These are phyloP conservation scores for Castor canadensis DNA, from an alignment of 2,113 vertebrate species.

Conservation along the genomic window DNA sequence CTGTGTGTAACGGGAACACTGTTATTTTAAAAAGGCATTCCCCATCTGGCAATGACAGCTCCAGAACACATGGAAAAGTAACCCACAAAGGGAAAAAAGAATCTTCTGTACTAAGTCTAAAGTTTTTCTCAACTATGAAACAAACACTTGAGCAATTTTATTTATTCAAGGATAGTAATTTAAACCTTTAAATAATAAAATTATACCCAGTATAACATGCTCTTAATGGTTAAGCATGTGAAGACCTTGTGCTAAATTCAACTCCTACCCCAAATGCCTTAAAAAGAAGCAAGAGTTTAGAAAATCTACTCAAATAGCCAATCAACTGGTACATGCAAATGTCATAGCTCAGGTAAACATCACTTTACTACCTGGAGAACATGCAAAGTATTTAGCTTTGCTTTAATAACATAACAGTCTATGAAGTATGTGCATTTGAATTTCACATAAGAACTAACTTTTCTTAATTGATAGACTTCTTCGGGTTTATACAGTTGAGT, in stretches of 20 bases:
- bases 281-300: neutral
- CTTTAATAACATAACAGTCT: conserved; percentile 15
- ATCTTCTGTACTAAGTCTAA: neutral
- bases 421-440: neutral
- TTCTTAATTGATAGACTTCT: neutral
- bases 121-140: conserved; percentile 35
- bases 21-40: conserved; percentile 46
- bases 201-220: conserved; percentile 22
- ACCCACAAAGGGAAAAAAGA: neutral
- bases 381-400: conserved; percentile 27
- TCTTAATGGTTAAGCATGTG: neutral
- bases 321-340: conserved; percentile 54
- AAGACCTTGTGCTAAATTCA: conserved; percentile 17
- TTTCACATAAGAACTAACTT: conserved; percentile 29
- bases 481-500: neutral
- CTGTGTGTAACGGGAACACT: conserved; percentile 75
- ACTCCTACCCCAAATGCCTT: neutral
- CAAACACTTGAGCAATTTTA: conserved; percentile 68
- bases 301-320: neutral
- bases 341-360: neutral
- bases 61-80: conserved; percentile 70
- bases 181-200: conserved; percentile 65
- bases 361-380: conserved; percentile 35
- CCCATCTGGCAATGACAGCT: conserved; percentile 80
- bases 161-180: conserved; percentile 77